A percentile compares a stretch with the other conserved stretches of the same genome.
Conservation (phyloP, 2,113 vertebrate genomes). For the Syngnathoides biaculeatus region DNA sequence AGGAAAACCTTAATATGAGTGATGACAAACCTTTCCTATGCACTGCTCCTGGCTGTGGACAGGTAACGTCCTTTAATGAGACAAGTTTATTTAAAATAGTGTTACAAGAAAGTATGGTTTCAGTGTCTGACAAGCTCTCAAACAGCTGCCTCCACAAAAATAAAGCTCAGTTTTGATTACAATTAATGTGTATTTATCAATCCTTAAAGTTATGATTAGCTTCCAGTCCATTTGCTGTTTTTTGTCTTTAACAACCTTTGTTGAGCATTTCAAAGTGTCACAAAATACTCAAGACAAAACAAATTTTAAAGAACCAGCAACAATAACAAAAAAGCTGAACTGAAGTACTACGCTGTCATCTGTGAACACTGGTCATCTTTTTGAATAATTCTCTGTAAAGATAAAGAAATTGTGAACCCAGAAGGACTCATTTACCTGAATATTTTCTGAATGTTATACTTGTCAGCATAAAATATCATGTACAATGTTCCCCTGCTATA, state of each 20-base stretch:
- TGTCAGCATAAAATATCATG: too few relatives aligned
- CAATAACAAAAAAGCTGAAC: too few relatives aligned
- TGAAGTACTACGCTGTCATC: too few relatives aligned
- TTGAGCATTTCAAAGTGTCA: neutral
- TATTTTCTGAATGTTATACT: too few relatives aligned
- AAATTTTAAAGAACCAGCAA: too few relatives aligned
- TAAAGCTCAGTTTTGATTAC: neutral
- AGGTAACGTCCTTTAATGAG: constrained; percentile 70
- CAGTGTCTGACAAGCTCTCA: neutral
- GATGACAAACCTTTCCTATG: constrained; percentile 99
- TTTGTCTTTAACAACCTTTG: neutral
- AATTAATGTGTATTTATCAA: neutral
- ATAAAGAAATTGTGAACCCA: too few relatives aligned
- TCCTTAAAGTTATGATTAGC: too few relatives aligned
- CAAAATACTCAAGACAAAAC: neutral
- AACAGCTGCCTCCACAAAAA: neutral
- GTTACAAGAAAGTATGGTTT: too few relatives aligned
- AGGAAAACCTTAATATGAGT: constrained; percentile 98
- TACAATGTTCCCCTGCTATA: too few relatives aligned
- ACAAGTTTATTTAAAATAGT: neutral
- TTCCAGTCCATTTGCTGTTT: neutral
- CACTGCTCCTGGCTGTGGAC: constrained; percentile 97
- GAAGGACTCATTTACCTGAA: too few relatives aligned
- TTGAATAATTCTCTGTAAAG: too few relatives aligned
- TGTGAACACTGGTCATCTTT: too few relatives aligned